phyloP scores from a whole-genome alignment of 1,140 invertebrate species.

The Stegodyphus mimosarum region DNA sequence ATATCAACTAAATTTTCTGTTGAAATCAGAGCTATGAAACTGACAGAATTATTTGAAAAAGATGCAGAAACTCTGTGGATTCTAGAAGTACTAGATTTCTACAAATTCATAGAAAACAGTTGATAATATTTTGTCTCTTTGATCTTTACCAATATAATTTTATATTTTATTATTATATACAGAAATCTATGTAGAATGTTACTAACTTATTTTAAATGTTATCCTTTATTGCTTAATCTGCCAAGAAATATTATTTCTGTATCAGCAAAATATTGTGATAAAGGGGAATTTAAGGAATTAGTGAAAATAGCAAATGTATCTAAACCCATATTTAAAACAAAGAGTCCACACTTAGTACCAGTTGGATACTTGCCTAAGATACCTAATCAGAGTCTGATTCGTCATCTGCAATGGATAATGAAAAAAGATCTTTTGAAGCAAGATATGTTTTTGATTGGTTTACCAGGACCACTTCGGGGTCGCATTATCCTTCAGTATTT shows the following conservation, averaged over 20 bases:
- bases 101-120: constrained; percentile 19
- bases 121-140: neutral
- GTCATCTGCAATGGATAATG: constrained; percentile 66
- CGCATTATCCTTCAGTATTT: constrained; percentile 85
- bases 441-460: constrained; percentile 94
- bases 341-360: constrained; percentile 83
- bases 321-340: constrained; percentile 75
- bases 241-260: neutral
- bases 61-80: constrained; percentile 36
- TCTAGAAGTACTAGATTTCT: constrained; percentile 42
- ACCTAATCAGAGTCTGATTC: constrained; percentile 69
- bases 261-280: neutral
- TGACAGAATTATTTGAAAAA: neutral
- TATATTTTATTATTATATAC: neutral
- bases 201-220: neutral
- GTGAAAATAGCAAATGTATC: constrained; percentile 82
- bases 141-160: neutral
- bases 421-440: constrained; percentile 82
- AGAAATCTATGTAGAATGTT: neutral
- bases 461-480: constrained; percentile 83
- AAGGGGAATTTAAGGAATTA: neutral
- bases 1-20: constrained; percentile 14
- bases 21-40: constrained; percentile 24
- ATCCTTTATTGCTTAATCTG: neutral
- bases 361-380: constrained; percentile 78